Conservation (phyloP, 2,113 vertebrate species). For the Tylochromis polylepis region DNA sequence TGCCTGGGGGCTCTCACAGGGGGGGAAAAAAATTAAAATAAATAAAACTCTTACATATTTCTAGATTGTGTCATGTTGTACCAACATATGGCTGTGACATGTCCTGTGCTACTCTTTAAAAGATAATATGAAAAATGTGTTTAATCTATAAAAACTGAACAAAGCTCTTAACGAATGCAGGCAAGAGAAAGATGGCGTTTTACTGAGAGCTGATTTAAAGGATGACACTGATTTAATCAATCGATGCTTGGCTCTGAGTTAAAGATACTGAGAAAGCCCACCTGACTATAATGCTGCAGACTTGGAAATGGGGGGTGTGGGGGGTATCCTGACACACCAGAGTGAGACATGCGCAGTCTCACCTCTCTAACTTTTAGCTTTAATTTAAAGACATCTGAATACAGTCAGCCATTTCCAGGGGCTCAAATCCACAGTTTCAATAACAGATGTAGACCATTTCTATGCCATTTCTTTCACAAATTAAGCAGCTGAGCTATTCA, state of each 20-base stretch:
- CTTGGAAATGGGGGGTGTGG: background rate
- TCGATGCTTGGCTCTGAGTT: conserved; percentile 25
- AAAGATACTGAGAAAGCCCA: background rate
- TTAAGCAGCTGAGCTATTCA: background rate
- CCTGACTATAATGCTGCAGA: background rate
- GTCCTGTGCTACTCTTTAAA: background rate
- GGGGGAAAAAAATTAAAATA: rapidly evolving
- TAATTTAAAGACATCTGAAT: background rate
- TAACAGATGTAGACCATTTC: background rate
- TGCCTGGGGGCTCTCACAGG: conserved; percentile 22
- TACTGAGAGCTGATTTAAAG: conserved; percentile 21
- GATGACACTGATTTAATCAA: conserved; percentile 23
- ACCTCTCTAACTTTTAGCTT: background rate
- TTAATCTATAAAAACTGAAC: background rate
- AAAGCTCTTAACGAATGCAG: background rate
- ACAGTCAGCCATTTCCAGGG: background rate
- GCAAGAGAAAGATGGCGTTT: background rate
- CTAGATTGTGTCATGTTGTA: background rate
- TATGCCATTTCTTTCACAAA: background rate
- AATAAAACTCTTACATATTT: background rate
- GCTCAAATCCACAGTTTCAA: background rate
- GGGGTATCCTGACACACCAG: background rate
- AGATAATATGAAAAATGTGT: background rate
- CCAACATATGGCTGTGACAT: background rate
- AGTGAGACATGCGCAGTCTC: background rate